Evolutionary conservation across 2,888 invertebrate species (phyloP).

Genomic region (Aphodius sticticus): DNA sequence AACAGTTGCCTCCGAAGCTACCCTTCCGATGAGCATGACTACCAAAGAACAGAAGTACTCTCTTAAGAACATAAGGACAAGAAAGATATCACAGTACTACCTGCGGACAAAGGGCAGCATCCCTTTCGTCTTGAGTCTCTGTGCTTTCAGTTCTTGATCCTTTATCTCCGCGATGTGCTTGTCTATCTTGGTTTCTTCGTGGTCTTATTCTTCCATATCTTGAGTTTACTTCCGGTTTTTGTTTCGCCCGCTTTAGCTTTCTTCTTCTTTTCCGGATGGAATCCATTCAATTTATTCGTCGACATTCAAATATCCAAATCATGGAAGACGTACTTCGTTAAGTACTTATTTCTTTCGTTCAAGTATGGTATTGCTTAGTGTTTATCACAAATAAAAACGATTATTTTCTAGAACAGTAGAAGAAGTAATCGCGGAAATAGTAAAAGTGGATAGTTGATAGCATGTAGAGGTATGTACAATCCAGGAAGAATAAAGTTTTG

Average conservation of each 20-base stretch:
- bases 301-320: constrained; percentile 84
- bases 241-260: constrained; percentile 77
- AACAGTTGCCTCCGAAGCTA: no score
- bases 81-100: no score
- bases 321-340: constrained; percentile 88
- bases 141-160: constrained; percentile 74
- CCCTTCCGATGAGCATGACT: no score
- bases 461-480: not conserved
- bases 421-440: no score
- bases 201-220: constrained; percentile 55
- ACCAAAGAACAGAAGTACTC: no score
- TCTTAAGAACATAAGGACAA: no score
- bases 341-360: no score
- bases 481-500: not conserved
- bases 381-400: no score
- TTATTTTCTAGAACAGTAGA: no score
- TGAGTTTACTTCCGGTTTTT: constrained; percentile 47
- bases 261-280: constrained; percentile 81
- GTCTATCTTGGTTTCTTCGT: constrained; percentile 59
- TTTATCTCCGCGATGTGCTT: constrained; percentile 70
- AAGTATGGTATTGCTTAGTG: no score
- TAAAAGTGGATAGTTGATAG: not conserved
- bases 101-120: constrained; percentile 56
- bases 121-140: constrained; percentile 85
- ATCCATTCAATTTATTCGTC: constrained; percentile 72